Conservation (phyloP, 2,888 invertebrate genomes). For the Coenonympha arcania region DNA sequence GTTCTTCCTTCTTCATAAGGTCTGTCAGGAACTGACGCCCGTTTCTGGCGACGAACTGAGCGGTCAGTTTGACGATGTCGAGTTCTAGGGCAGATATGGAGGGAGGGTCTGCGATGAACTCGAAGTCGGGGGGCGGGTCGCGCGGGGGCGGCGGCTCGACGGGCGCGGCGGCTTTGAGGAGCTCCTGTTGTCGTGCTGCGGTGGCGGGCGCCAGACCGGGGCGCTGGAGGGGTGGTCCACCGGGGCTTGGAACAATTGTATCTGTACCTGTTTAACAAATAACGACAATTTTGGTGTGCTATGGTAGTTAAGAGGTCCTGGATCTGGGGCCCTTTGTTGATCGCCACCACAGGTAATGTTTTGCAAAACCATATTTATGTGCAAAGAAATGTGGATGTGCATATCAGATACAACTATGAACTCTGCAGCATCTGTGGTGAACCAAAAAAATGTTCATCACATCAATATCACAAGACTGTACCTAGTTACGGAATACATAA, state of each 20-base stretch:
- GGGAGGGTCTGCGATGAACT: conserved; percentile 97
- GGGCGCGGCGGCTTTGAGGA: conserved; percentile 88
- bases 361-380: too few species aligned
- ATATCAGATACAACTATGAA: too few species aligned
- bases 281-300: too few species aligned
- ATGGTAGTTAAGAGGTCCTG: too few species aligned
- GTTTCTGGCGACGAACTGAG: conserved; percentile 98
- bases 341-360: too few species aligned
- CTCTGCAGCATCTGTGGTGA: too few species aligned
- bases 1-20: conserved; percentile 97
- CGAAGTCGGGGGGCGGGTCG: conserved; percentile 93
- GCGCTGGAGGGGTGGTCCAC: conserved; percentile 40
- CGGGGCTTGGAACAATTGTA: conserved; percentile 28
- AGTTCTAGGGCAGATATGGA: conserved; percentile 98
- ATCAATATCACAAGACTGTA: too few species aligned
- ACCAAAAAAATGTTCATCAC: too few species aligned
- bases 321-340: too few species aligned
- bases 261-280: conserved; percentile 38
- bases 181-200: conserved; percentile 89
- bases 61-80: conserved; percentile 98
- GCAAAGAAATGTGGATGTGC: too few species aligned
- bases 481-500: too few species aligned
- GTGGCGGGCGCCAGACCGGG: conserved; percentile 81
- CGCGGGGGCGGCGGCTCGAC: conserved; percentile 91
- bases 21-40: conserved; percentile 98